Evolutionary conservation across 2,113 vertebrate species (phyloP), one percentile per base, ranked within the genome.

Genomic region (Malurus elegans): DNA sequence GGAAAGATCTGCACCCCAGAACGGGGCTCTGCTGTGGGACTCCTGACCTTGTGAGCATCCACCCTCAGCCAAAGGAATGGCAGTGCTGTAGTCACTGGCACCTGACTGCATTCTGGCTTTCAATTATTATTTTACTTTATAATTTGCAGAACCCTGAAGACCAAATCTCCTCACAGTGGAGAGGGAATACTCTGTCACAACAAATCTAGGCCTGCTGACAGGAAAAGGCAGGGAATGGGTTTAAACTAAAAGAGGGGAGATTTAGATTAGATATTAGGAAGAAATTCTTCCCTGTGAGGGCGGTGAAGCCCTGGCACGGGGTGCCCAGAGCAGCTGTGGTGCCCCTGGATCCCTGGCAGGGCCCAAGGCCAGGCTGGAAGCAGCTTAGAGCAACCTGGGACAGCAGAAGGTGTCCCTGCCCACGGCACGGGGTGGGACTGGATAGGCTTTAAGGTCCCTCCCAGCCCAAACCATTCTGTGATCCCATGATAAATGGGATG

Each of bases 1-100:
- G 13, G 28, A 58, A n/a, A 1, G 1, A 53, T 20, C n/a, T 11
- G 3, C 62, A 9, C 8, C 47, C 17, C 1, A 0, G 4, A 6
- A 12, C 2, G 8, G 8, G 42, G 29, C 18, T 51, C 64, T 5
- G 21, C 14, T 20, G n/a, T 25, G 51, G 1, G 5, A 57, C 8
- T 19, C 42, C 51, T 40, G 67, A 11, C 1, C 28, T 7, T 9
- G 20, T 10, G 31, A 48, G 8, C 2, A 13, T 13, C 79, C 11
- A 6, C 5, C 21, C 54, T 44, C 14, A 34, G 67, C 53, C 21
- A 26, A 40, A 78, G 19, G 21, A 47, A 61, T 3, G 2, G 9
- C 25, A 26, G 8, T 15, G 20, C 9, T 3, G 26, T 2, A 10
- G 21, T 17, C 38, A 32, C 42, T 4, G 7, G 29, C 14, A n/a